phyloP scores from a whole-genome alignment of 2,888 invertebrate species.

The Heliconius cydno region DNA sequence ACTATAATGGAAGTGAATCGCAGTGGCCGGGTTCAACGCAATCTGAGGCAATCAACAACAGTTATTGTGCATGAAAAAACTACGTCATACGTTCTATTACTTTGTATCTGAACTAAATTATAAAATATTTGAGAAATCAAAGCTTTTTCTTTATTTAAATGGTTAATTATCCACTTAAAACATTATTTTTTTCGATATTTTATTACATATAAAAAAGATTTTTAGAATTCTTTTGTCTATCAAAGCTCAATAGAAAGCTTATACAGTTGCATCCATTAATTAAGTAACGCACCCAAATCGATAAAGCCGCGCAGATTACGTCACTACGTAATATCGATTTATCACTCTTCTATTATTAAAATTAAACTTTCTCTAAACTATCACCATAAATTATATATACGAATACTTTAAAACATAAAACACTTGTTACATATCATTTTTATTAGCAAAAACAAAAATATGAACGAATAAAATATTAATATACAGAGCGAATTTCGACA shows the following conservation, averaged over 20 bases:
- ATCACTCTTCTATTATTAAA: slow-evolving; percentile 13
- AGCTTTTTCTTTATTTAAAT: neutral
- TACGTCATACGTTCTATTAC: slow-evolving; percentile 8
- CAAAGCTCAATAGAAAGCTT: neutral
- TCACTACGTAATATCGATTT: slow-evolving; percentile 14
- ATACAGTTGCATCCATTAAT: slow-evolving; percentile 14
- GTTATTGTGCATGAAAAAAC: slow-evolving; percentile 37
- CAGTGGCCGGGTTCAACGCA: slow-evolving; percentile 35
- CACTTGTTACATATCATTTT: neutral
- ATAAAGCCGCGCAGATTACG: slow-evolving; percentile 26
- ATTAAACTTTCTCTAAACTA: neutral
- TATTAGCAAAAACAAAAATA: neutral
- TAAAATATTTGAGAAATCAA: neutral
- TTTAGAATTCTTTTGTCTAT: neutral
- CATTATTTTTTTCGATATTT: neutral
- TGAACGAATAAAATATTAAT: neutral
- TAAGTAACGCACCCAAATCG: slow-evolving; percentile 18
- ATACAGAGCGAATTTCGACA: neutral
- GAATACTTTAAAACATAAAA: neutral
- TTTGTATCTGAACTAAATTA: slow-evolving; percentile 4
- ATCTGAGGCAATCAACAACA: slow-evolving; percentile 42
- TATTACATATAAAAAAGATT: neutral
- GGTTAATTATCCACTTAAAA: neutral
- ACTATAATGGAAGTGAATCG: slow-evolving; percentile 28
- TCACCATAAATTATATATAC: neutral